Base-by-base conservation (phyloP, 2,797 vertebrate species). In the Sebastes miniatus region DNA sequence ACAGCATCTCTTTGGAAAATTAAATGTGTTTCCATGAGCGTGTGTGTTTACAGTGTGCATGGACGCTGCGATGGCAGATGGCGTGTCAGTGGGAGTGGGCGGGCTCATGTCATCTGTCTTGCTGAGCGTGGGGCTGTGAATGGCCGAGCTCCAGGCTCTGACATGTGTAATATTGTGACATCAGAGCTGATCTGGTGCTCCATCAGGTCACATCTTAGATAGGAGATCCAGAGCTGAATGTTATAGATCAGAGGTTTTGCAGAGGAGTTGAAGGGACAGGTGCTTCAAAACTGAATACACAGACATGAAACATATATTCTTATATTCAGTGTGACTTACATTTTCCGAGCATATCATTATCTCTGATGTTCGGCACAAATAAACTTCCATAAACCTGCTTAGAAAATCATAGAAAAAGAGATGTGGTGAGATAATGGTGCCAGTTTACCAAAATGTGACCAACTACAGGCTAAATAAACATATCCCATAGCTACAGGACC, bases 11-110 rank as follows among this genome's bases (percentile, higher is more conserved):
- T 66, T 83, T 83, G 80, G 72, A 83, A 84, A 84, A 89, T 85
- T 8, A 85, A 80, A 83, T 69, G 71, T 31, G 69, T 84, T 74
- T 81, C 75, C 79, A 36, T 89, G 86, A 86, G 79, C 39, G 65
- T 57, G 68, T 79, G 86, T 86, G 75, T 85, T 88, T 88, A 65
- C 88, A 77, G 76, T 47, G 78, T 36, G 81, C 84, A 56, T 32
- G 72, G 81, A 72, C 79, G 69, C 91, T 87, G 90, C 65, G 83
- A 80, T 86, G 87, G 85, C 92, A 95, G 93, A 94, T 95, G 92
- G 94, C 79, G 69, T 85, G 87, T 91, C 82, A 83, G 86, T 87
- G 80, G 89, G 89, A 69, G 87, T 90, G 86, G 90, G 91, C 80
- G 88, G 92, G 89, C 39, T 89, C 84, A 12, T 85, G 87, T 93